A percentile compares a stretch with the other conserved stretches of the same genome.
Evolutionary conservation across 2,113 vertebrate genomes (phyloP).

Genomic region (Microcebus ravelobensis): DNA sequence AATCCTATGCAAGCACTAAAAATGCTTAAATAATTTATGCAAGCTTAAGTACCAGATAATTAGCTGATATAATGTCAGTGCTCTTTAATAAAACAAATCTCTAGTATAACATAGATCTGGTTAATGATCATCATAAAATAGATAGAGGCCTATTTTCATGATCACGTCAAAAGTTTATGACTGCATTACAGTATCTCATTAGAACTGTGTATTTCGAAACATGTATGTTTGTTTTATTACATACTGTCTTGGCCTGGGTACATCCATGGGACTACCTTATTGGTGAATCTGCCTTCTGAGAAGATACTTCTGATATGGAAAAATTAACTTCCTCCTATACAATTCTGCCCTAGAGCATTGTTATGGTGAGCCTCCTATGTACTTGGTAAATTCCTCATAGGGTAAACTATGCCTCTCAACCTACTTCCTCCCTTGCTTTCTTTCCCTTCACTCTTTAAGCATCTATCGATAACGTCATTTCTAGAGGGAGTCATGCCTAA

Average conservation of each 20-base stretch:
- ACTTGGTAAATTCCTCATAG: background rate
- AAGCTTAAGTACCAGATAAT: constrained; percentile 40
- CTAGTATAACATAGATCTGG: background rate
- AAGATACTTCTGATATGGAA: background rate
- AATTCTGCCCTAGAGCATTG: background rate
- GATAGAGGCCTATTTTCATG: constrained; percentile 45
- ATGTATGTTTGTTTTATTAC: background rate
- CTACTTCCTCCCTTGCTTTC: background rate
- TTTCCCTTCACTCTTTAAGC: background rate
- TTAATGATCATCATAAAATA: constrained; percentile 65
- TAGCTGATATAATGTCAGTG: constrained; percentile 46
- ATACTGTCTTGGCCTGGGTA: background rate
- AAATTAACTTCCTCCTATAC: background rate
- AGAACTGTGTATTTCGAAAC: background rate
- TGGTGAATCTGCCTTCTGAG: background rate
- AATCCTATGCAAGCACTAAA: constrained; percentile 51
- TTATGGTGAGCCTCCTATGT: background rate
- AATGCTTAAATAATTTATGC: constrained; percentile 63
- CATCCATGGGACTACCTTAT: background rate
- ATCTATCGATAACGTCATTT: background rate
- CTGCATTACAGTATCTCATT: constrained; percentile 12
- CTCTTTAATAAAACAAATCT: constrained; percentile 62
- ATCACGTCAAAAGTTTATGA: constrained; percentile 9
- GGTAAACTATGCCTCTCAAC: background rate
- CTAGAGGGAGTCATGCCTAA: background rate